phyloP scores from a whole-genome alignment of 2,888 invertebrate species.

The Lordiphosa fenestrarum region DNA sequence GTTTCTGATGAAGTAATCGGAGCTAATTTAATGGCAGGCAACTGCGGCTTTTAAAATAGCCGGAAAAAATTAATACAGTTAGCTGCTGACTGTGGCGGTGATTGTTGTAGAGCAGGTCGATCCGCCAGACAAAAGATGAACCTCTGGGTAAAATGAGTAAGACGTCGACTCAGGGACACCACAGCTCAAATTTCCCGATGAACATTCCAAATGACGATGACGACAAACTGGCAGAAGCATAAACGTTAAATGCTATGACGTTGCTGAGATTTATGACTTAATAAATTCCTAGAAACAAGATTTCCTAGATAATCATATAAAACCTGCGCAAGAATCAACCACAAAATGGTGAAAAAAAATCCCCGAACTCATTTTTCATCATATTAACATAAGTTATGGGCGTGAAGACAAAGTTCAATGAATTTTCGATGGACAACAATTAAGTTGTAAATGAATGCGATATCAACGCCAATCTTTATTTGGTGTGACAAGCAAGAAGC shows the following conservation, averaged over 20 bases:
- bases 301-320: neutral
- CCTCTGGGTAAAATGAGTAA: slow-evolving; percentile 4
- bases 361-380: slow-evolving; percentile 16
- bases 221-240: neutral
- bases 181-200: slow-evolving; percentile 1
- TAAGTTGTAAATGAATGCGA: neutral
- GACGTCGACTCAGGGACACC: slow-evolving; percentile 1
- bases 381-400: neutral
- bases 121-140: neutral
- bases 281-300: slow-evolving; percentile 11
- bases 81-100: slow-evolving; percentile 13
- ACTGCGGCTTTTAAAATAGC: slow-evolving; percentile 47
- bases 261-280: slow-evolving; percentile 1
- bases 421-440: neutral
- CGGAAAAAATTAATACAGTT: slow-evolving; percentile 57
- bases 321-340: neutral
- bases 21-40: slow-evolving; percentile 36
- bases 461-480: neutral
- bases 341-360: slow-evolving; percentile 9
- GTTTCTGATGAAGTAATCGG: slow-evolving; percentile 58
- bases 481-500: too few species aligned
- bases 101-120: slow-evolving; percentile 38
- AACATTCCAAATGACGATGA: slow-evolving; percentile 1
- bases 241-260: neutral
- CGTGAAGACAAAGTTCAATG: neutral